Evolutionary conservation across 2,113 vertebrate genomes (phyloP), one percentile per base, ranked within the genome.

Genomic region (Misgurnus anguillicaudatus): DNA sequence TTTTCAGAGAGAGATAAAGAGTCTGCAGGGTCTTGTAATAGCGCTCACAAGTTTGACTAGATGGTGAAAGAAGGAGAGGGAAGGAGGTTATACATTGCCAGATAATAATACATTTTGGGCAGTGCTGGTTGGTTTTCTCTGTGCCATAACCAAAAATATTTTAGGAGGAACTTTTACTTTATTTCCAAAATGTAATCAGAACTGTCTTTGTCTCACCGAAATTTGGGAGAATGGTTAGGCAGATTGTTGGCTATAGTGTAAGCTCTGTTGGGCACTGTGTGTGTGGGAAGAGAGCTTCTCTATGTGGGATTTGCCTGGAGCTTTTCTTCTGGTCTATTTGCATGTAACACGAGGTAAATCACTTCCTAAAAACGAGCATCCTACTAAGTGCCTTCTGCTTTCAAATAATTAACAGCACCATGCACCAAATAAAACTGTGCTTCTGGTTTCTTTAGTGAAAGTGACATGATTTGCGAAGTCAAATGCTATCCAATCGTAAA

Each of bases 301-400:
- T 21, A n/a, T 63, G 53, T 72, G 31, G 71, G 47, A 66, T 80
- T 75, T 64, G 64, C 41, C 31, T 68, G 21, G 14, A 72, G 53
- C 66, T 63, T 16, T 24, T 36, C 47, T 62, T 55, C 45, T 39
- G 62, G n/a, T 19, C 31, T 47, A 51, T 77, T 62, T 39, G 73
- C 39, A 77, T 55, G 76, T 53, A 14, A 42, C 38, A 42, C 21
- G 53, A 73, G 0, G 7, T n/a, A 60, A 19, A 73, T 24, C 21
- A 24, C 57, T 58, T 24, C n/a, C n/a, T 42, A 58, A 58, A 72
- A 58, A 11, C 14, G 53, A 38, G 5, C 17, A 16, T 55, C 53
- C 53, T 1, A 19, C 53, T 9, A 57, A 57, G 53, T n/a, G 17
- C 53, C n/a, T n/a, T n/a, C 48, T 51, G 48, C 48, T 51, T 13